Evolutionary conservation across 2,113 vertebrate species (phyloP).

Genomic region (Mobula birostris): DNA sequence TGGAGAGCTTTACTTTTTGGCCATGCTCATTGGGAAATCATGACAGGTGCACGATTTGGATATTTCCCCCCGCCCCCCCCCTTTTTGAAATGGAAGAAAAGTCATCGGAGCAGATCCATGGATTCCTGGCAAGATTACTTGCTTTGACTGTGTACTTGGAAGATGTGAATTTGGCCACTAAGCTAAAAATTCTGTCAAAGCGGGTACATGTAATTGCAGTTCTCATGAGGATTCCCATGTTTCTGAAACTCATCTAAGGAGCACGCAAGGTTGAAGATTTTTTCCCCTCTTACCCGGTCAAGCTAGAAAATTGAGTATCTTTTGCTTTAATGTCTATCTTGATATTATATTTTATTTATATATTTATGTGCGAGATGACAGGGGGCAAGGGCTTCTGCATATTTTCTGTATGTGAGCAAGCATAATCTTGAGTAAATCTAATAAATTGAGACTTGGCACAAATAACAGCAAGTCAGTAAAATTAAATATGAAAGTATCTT

Average conservation of each 20-base stretch:
- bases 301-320: not conserved
- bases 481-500: not conserved
- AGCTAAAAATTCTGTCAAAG: not conserved
- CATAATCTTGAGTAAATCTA: not conserved
- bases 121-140: slow-evolving; percentile 7
- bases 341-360: too few species aligned
- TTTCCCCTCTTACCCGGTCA: not conserved
- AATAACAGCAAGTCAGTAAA: not conserved
- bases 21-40: not conserved
- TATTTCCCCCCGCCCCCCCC: not conserved
- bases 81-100: slow-evolving; percentile 8
- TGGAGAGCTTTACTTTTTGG: not conserved
- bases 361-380: not conserved
- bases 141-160: not conserved
- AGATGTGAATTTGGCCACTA: not conserved
- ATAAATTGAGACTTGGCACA: not conserved
- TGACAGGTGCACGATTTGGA: not conserved
- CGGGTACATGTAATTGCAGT: not conserved
- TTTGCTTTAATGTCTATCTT: not conserved
- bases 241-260: not conserved
- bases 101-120: not conserved
- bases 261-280: not conserved
- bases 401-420: not conserved
- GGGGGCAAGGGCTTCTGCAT: not conserved
- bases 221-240: too few species aligned